Evolutionary conservation across 2,888 invertebrate species (phyloP), one percentile per base, ranked within the genome.

Genomic region (Pollenia labialis): DNA sequence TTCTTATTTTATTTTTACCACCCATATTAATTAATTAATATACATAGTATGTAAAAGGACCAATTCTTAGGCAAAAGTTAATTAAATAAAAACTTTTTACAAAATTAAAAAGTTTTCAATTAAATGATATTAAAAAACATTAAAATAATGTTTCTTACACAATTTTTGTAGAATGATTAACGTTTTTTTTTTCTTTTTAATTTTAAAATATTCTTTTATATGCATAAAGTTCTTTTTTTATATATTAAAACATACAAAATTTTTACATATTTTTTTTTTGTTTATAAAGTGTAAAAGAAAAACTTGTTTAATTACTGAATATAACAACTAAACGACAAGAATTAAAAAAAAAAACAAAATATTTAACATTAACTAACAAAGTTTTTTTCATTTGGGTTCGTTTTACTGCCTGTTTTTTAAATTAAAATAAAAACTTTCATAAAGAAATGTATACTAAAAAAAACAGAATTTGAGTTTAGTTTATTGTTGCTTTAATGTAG

Each of bases 51-150:
- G 69, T 69, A 81, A 62, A 68, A 80, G 52, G 16, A 68, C 50
- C 68, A 74, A 66, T 79, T 79, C 84, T 84, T 84, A 84, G 77
- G 62, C 68, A 77, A 72, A 76, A 72, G 58, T 66, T 72, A 72
- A 66, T 56, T 14, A 40, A 54, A 48, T 16, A 52, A 64, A 68
- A 64, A n/a, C 16, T 46, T 54, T 62, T 54, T 4, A 64, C 64
- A 66, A 74, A 46, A 56, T 18, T 48, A 66, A 69, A 68, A 79
- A 58, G 9, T 44, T 69, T 60, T 12, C 40, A 64, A 42, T 64
- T 40, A 62, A 52, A 76, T 9, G 42, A 64, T 50, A 42, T 50
- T 52, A 52, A 52, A 48, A 58, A 52, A 40, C 14, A 48, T 60
- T 14, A 12, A 44, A 69, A 52, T 52, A 80, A 62, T 58, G 40